These are phyloP conservation scores for Cromileptes altivelis DNA, from an alignment of 2,113 vertebrate species.

Conservation along the genomic window DNA sequence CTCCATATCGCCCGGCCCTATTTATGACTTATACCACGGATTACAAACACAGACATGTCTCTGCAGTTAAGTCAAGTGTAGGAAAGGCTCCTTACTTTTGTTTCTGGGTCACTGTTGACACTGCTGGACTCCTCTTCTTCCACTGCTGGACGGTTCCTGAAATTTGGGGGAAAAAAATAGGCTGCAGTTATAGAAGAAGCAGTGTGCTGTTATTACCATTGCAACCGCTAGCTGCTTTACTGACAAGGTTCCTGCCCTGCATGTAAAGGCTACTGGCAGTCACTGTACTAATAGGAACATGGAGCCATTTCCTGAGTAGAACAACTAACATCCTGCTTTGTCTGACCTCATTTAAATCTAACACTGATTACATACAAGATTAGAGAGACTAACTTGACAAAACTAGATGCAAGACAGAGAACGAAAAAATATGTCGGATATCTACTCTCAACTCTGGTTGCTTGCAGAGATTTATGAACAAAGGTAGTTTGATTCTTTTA, in stretches of 20 bases:
- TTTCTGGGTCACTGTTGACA: slow-evolving; percentile 92
- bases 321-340: slow-evolving; percentile 57
- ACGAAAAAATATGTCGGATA: not conserved
- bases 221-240: slow-evolving; percentile 17
- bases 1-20: too few species aligned
- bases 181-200: not conserved
- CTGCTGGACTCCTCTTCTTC: slow-evolving; percentile 92
- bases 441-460: not conserved
- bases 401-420: not conserved
- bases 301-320: slow-evolving; percentile 60
- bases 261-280: slow-evolving; percentile 27
- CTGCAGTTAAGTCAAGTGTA: not conserved
- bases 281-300: slow-evolving; percentile 54
- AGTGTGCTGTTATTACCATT: not conserved
- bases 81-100: slow-evolving; percentile 87
- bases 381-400: slow-evolving; percentile 18
- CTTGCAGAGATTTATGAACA: slow-evolving; percentile 6
- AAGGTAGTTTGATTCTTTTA: not conserved
- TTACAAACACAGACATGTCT: not conserved
- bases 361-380: slow-evolving; percentile 47
- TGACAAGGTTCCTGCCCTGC: slow-evolving; percentile 6
- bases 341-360: slow-evolving; percentile 32
- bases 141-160: slow-evolving; percentile 89
- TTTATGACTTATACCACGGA: not conserved
- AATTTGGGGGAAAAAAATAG: not conserved